phyloP scores from a whole-genome alignment of 2,888 invertebrate species.

The Euphydryas editha region DNA sequence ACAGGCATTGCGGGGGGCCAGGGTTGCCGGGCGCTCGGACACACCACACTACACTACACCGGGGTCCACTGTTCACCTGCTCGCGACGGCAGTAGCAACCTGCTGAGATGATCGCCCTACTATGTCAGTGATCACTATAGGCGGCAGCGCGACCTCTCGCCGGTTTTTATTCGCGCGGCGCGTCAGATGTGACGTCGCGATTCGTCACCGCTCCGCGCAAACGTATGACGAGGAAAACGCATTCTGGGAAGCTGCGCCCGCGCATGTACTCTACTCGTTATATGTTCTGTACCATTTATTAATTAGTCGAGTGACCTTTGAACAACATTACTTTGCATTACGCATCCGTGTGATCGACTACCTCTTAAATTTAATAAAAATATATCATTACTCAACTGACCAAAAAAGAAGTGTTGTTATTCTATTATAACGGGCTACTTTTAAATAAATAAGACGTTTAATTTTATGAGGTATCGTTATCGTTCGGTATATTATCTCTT shows the following conservation, averaged over 20 bases:
- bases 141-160: constrained; percentile 58
- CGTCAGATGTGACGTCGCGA: constrained; percentile 75
- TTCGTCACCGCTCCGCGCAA: constrained; percentile 61
- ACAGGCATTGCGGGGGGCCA: constrained; percentile 78
- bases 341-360: neutral
- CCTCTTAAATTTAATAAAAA: neutral
- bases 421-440: too few species aligned
- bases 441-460: too few species aligned
- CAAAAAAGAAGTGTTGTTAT: neutral
- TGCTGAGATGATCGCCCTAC: constrained; percentile 25
- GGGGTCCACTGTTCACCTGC: constrained; percentile 11
- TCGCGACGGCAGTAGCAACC: constrained; percentile 15
- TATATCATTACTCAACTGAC: neutral
- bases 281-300: constrained; percentile 9
- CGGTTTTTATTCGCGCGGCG: constrained; percentile 63
- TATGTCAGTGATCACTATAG: constrained; percentile 58
- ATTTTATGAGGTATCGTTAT: too few species aligned
- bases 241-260: constrained; percentile 71
- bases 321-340: neutral
- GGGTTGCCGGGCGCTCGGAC: constrained; percentile 47
- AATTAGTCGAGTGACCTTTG: constrained; percentile 13
- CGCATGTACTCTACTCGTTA: constrained; percentile 6
- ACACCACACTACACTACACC: constrained; percentile 10
- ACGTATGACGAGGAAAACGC: constrained; percentile 73
- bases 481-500: too few species aligned